A percentile compares a stretch with the other conserved stretches of the same genome.
phyloP scores from a whole-genome alignment of 30 jellyfish, hydroid and myxozoan genomes.

The Aurelia coerulea region DNA sequence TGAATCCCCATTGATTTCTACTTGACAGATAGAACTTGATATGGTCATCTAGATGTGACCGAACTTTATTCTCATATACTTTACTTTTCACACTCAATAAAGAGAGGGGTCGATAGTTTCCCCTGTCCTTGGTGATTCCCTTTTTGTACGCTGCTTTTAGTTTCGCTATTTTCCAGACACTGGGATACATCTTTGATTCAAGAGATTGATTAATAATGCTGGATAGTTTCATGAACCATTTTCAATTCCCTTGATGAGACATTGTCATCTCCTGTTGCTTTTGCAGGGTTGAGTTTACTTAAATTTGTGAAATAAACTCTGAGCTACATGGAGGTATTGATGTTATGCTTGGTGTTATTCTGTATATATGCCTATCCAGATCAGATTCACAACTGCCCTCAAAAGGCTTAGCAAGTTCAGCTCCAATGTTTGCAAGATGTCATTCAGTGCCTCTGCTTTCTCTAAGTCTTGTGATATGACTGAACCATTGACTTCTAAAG shows the following conservation, averaged over 20 bases:
- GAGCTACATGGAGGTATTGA: constrained; percentile 22
- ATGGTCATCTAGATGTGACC: constrained; percentile 7
- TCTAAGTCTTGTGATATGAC: constrained; percentile 21
- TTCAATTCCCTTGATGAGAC: not conserved
- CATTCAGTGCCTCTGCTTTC: constrained; percentile 40
- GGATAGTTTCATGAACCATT: too few species aligned
- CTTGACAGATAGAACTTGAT: constrained; percentile 10
- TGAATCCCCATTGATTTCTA: constrained; percentile 46
- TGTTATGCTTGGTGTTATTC: constrained; percentile 17
- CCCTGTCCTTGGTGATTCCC: too few species aligned
- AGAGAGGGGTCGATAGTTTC: too few species aligned
- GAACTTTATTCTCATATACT: too few species aligned
- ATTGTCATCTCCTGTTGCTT: constrained; percentile 4
- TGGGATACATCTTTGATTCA: too few species aligned
- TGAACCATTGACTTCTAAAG: constrained; percentile 24
- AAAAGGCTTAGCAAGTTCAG: constrained; percentile 25
- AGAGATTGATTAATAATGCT: too few species aligned
- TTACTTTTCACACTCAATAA: too few species aligned
- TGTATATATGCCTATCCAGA: constrained; percentile 24
- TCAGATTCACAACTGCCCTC: constrained; percentile 19
- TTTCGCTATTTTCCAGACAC: too few species aligned
- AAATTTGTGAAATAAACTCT: constrained; percentile 4
- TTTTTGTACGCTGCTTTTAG: too few species aligned
- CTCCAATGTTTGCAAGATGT: constrained; percentile 53
- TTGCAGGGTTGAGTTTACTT: constrained; percentile 4